Percentiles rank a stretch among this genome's conserved stretches.
phyloP scores from a whole-genome alignment of 2,113 vertebrate genomes.

The Phalacrocorax brasilianus region DNA sequence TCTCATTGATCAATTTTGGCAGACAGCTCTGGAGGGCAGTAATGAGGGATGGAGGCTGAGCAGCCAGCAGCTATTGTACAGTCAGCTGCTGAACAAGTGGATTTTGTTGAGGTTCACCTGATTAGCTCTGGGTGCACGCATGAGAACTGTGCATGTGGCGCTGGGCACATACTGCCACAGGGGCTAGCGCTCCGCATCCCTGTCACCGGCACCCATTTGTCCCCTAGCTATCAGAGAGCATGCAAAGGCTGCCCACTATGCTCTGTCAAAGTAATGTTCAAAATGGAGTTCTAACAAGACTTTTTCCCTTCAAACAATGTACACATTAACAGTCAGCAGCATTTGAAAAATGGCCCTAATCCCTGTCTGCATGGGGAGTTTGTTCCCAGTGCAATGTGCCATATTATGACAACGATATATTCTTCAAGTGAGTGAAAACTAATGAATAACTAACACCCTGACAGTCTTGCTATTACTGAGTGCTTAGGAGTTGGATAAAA shows the following conservation, averaged over 20 bases:
- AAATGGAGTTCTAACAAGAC: neutral
- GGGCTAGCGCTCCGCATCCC: neutral
- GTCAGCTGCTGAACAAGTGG: neutral
- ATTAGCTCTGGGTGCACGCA: neutral
- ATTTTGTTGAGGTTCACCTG: neutral
- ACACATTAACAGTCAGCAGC: slow-evolving; percentile 27
- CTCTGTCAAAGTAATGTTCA: neutral
- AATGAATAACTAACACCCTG: slow-evolving; percentile 49
- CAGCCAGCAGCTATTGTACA: neutral
- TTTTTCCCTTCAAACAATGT: slow-evolving; percentile 5
- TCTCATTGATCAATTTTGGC: neutral
- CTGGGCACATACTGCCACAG: neutral
- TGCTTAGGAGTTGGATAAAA: slow-evolving; percentile 14
- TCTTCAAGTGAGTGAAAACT: slow-evolving; percentile 38
- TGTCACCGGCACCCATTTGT: neutral
- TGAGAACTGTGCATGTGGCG: rapidly evolving
- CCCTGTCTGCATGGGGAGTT: slow-evolving; percentile 5
- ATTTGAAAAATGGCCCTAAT: slow-evolving; percentile 47
- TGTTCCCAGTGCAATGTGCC: slow-evolving; percentile 32
- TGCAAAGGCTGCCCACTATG: neutral
- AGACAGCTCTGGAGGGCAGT: neutral
- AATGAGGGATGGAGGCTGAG: neutral
- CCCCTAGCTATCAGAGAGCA: neutral
- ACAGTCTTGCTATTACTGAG: slow-evolving; percentile 24
- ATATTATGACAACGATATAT: slow-evolving; percentile 59